Evolutionary conservation across 1,140 invertebrate species (phyloP), one percentile per base, ranked within the genome.

Genomic region (Sinella curviseta): DNA sequence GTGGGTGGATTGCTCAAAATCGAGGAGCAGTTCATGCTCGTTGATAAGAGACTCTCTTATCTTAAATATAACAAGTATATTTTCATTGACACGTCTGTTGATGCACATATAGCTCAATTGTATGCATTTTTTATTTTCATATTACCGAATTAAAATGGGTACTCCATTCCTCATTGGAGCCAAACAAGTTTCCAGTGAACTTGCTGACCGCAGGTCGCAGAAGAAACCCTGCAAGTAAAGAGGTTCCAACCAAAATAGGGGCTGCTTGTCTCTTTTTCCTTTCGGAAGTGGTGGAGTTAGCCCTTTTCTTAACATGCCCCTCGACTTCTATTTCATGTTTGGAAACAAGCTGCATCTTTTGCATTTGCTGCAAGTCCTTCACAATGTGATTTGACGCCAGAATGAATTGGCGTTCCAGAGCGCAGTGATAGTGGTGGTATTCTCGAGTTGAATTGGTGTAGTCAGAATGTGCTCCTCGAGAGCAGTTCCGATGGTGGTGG

Each of bases 81-180:
- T 16, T 16, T 14, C 3, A 12, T 60, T n/a, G 12, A 60, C 8
- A 60, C 12, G 39, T 48, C 20, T 48, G 39, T n/a, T n/a, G n/a
- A n/a, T n/a, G n/a, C n/a, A n/a, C n/a, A n/a, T n/a, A n/a, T n/a
- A n/a, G n/a, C n/a, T n/a, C n/a, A n/a, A n/a, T n/a, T n/a, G n/a
- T n/a, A n/a, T n/a, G n/a, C n/a, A n/a, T n/a, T n/a, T n/a, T n/a
- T n/a, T n/a, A n/a, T n/a, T n/a, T n/a, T n/a, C n/a, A n/a, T n/a
- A n/a, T n/a, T 70, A 70, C 65, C 28, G 65, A 31, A 33, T 70
- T 70, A n/a, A 70, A 70, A 70, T 70, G 26, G 12, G 4, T n/a
- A 31, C 26, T 33, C 65, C 65, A 70, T 8, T 70, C 65, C 31
- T 24, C 31, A 31, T 70, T 33, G 31, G 3, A 17, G 26, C 65